Evolutionary conservation across 2,797 vertebrate species (phyloP).

Genomic region (Enteromius radiatus): DNA sequence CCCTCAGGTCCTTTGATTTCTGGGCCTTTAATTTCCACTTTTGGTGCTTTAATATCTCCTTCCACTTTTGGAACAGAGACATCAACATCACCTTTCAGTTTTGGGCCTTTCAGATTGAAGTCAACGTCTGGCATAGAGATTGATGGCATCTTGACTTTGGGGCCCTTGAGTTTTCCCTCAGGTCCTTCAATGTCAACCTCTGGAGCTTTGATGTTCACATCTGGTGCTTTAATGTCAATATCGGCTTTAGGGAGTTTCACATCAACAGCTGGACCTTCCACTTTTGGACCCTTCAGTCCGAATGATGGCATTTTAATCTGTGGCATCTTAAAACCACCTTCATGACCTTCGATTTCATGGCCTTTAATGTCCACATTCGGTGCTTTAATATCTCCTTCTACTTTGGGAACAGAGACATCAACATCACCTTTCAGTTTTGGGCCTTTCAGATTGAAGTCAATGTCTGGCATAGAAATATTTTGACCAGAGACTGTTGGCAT

Average conservation of each 20-base stretch:
- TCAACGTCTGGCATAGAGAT: constrained; percentile 52
- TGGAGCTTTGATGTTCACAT: constrained; percentile 4
- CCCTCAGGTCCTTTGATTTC: constrained; percentile 45
- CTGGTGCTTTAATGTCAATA: constrained; percentile 35
- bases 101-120: constrained; percentile 58
- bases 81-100: constrained; percentile 58
- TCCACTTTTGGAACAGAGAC: constrained; percentile 47
- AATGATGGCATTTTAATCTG: constrained; percentile 5
- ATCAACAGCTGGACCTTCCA: constrained; percentile 19
- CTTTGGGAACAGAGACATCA: background rate
- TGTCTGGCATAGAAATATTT: background rate
- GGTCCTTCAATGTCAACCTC: constrained; percentile 34
- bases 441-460: background rate
- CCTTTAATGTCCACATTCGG: constrained; percentile 22
- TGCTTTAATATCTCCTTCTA: constrained; percentile 29
- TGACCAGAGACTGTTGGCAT: background rate
- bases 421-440: background rate
- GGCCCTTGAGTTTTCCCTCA: constrained; percentile 39
- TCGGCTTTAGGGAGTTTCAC: constrained; percentile 40
- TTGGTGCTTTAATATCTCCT: constrained; percentile 45
- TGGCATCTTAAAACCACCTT: constrained; percentile 24
- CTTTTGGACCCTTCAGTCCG: background rate
- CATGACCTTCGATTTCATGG: constrained; percentile 17
- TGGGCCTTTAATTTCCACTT: constrained; percentile 20
- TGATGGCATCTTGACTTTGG: constrained; percentile 42